A percentile compares a stretch with the other conserved stretches of the same genome.
These are phyloP conservation scores for Cichladusa arquata DNA, from an alignment of 2,113 vertebrate genomes.

Conservation along the genomic window DNA sequence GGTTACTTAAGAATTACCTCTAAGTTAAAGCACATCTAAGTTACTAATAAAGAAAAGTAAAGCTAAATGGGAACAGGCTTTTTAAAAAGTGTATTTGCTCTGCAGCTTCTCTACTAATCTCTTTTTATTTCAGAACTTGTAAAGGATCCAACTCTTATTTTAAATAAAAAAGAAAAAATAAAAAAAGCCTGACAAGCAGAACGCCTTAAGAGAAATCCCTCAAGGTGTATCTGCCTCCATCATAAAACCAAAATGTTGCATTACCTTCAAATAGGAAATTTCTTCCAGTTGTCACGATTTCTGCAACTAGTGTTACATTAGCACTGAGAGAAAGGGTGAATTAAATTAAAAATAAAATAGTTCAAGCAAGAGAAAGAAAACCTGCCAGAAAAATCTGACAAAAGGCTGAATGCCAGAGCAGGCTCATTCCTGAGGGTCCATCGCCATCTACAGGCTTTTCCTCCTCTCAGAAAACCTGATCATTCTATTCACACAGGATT, in stretches of 20 bases:
- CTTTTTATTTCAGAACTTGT: neutral
- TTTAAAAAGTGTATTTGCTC: neutral
- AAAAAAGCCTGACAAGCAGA: neutral
- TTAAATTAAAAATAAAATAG: constrained; percentile 72
- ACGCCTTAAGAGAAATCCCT: neutral
- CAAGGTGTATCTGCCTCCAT: constrained; percentile 23
- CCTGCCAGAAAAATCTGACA: constrained; percentile 55
- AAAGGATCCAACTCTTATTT: neutral
- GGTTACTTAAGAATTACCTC: neutral
- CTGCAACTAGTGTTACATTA: constrained; percentile 46
- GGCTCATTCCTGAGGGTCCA: constrained; percentile 71
- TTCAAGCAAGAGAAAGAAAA: constrained; percentile 62
- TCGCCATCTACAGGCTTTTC: constrained; percentile 77
- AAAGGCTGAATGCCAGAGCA: neutral
- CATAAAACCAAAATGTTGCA: constrained; percentile 26
- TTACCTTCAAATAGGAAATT: constrained; percentile 47
- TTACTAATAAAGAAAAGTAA: neutral
- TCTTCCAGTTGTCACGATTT: constrained; percentile 66
- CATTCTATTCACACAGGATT: neutral
- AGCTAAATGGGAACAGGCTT: neutral
- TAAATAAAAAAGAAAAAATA: neutral
- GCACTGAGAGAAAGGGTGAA: constrained; percentile 48
- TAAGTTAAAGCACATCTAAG: neutral
- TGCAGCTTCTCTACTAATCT: neutral
- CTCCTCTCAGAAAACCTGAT: neutral